These are phyloP conservation scores for Grallaria varia DNA, from an alignment of 2,113 vertebrate species.

Conservation along the genomic window DNA sequence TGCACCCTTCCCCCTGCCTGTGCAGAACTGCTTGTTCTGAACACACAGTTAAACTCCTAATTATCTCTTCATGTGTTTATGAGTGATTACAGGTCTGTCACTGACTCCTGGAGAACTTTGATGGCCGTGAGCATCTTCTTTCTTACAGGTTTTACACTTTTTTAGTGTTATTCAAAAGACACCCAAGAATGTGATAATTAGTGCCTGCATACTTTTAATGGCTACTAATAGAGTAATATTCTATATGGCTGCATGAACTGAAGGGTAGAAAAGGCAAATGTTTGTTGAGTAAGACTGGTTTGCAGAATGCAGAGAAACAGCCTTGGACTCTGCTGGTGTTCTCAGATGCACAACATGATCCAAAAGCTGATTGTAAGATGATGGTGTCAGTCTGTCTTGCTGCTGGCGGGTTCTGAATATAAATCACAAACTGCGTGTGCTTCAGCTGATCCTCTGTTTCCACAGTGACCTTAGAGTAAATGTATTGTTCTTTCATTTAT, in stretches of 20 bases:
- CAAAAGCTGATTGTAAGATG: background rate
- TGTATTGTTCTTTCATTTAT: conserved; percentile 72
- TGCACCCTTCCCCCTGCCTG: background rate
- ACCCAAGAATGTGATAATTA: background rate
- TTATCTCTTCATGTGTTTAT: background rate
- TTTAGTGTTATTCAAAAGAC: background rate
- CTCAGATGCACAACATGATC: conserved; percentile 43
- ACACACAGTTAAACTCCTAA: background rate
- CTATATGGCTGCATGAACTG: background rate
- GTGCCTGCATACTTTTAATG: background rate
- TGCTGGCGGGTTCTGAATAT: conserved; percentile 46
- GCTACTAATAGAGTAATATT: background rate
- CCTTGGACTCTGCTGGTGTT: background rate
- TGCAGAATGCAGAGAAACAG: background rate
- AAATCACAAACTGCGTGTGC: conserved; percentile 32
- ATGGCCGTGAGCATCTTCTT: background rate
- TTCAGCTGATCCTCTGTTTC: conserved; percentile 49
- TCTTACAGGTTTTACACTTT: background rate
- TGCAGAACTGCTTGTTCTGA: background rate
- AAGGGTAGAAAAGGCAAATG: background rate
- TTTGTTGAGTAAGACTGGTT: background rate
- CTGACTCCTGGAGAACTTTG: background rate
- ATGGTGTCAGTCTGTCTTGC: conserved; percentile 35
- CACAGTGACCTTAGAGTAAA: conserved; percentile 56
- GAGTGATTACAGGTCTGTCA: background rate